Base-by-base conservation (phyloP, 23 tunicate genomes). In the Halocynthia aurantium region DNA sequence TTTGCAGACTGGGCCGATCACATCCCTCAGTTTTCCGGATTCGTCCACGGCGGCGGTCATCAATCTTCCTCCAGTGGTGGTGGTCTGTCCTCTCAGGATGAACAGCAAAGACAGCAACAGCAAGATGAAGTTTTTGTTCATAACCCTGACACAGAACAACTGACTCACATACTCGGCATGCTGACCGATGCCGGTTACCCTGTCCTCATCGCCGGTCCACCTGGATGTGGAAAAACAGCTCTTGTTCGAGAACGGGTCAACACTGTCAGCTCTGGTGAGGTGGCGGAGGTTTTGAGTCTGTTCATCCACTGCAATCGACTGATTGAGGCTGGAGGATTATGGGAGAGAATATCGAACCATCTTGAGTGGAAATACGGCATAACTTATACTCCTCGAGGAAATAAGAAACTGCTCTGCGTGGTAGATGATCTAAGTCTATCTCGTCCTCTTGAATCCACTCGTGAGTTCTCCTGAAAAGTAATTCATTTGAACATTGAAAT, bases 201-300 rank as follows among this genome's bases (percentile, higher is more conserved):
- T 8, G 73, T 80, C 11, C 68, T 85, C 82, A 44, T 91, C 10
- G 84, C 72, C 12, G 97, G 97, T 15, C 91, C 91, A 15, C 69
- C 75, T 7, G 97, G 97, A 8, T 85, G 97, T 61, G 97, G 97
- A 8, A 91, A 91, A 74, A 85, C 87, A 52, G 91, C 91, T 63
- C 69, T 86, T 53, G 81, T 91, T 64, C 87, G 97, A 54, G 87
- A 91, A 62, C 71, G 91, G 9, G 86, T 86, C n/a, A 82, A 91
- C 81, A 84, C 73, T 51, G 89, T 90, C 64, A 86, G 92, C 67
- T 53, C 87, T 52, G 98, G 88, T 7, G 98, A 92, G 60, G 98
- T 92, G 68, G 88, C 93, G 6, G 88, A 79, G 53, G 89, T 82
- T 44, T 72, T 82, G 61, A 82, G 97, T 74, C 65, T 83, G 6